Percentiles rank a stretch among this genome's conserved stretches.
Evolutionary conservation across 1,140 invertebrate species (phyloP).

Genomic region (Melipona quadrifasciata): DNA sequence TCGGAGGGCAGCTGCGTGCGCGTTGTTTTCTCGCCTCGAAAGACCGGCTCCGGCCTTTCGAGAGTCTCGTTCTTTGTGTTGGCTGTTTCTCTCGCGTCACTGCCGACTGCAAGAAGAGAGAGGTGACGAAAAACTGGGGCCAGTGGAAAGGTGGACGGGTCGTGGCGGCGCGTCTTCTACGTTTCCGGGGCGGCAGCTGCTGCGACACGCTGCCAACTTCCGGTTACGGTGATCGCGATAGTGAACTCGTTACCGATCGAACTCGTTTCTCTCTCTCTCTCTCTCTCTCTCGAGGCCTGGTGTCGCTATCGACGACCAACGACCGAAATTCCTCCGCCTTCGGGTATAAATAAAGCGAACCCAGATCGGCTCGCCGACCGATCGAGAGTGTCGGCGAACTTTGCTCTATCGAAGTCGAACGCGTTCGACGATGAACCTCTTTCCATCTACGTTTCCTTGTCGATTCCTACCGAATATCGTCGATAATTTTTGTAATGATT

Average conservation of each 20-base stretch:
- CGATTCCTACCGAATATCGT: no score
- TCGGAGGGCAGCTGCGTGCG: conserved; percentile 65
- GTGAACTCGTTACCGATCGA: conserved; percentile 64
- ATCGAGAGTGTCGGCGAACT: conserved; percentile 34
- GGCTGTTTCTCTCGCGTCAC: conserved; percentile 61
- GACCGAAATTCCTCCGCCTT: conserved; percentile 55
- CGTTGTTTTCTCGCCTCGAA: conserved; percentile 37
- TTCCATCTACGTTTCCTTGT: background rate
- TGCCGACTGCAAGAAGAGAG: conserved; percentile 30
- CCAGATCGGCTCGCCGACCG: conserved; percentile 22
- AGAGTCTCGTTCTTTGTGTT: conserved; percentile 63
- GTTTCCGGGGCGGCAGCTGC: conserved; percentile 73
- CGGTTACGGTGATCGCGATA: conserved; percentile 72
- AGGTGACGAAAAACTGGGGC: background rate
- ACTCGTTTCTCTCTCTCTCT: conserved; percentile 4
- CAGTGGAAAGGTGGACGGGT: conserved; percentile 19
- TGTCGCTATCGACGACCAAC: conserved; percentile 52
- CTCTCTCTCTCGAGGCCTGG: background rate
- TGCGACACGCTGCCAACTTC: conserved; percentile 71
- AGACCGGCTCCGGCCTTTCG: conserved; percentile 36
- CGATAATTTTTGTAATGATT: no score
- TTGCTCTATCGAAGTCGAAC: conserved; percentile 18
- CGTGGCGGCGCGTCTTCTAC: conserved; percentile 56
- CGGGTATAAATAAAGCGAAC: conserved; percentile 51
- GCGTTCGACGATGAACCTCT: background rate